Evolutionary conservation across 2,888 invertebrate species (phyloP), one percentile per base, ranked within the genome.

Genomic region (Drosophila villosipedis): DNA sequence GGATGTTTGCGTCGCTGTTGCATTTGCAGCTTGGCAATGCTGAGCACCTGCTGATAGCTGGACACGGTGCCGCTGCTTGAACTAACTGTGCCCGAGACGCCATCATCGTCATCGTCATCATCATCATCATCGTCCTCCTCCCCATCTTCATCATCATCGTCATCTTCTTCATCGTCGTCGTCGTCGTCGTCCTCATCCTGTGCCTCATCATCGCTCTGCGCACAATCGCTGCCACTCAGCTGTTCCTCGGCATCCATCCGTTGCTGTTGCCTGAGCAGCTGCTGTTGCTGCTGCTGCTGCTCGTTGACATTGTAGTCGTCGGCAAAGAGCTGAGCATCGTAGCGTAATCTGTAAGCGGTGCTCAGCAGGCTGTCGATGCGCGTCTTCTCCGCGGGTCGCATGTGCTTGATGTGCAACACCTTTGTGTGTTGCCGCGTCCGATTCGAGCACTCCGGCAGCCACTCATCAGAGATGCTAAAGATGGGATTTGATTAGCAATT

Each of bases 381-480:
- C 7, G 90, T 92, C 82, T 92, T 93, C 73, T 93, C 92, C 57
- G 90, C 78, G 12, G 92, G 90, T 53, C 90, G 88, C 92, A 93
- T 92, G 63, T 90, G 91, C 73, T 91, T 92, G 33, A 93, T 91
- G 72, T 92, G 84, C 73, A 96, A 94, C 47, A 94, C 94, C 93
- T 96, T 96, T 76, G 95, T 94, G 63, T 95, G 94, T 86, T 94
- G 94, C 2, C 82, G 62, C 63, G 75, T 83, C 2, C 75, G 70
- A 92, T 95, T 95, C 73, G 95, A 95, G 92, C 95, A 95, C 93
- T 97, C 97, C 0, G 95, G 94, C 79, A 98, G 95, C 98, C 98
- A 98, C 92, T 97, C 96, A 93, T 98, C 97, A 28, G 96, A 96
- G 92, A 97, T 94, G 91, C 98, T 98, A 71, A 73, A 19, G 16